Evolutionary conservation across 2,888 invertebrate species (phyloP), one percentile per base, ranked within the genome.

Genomic region (Tipula lateralis): DNA sequence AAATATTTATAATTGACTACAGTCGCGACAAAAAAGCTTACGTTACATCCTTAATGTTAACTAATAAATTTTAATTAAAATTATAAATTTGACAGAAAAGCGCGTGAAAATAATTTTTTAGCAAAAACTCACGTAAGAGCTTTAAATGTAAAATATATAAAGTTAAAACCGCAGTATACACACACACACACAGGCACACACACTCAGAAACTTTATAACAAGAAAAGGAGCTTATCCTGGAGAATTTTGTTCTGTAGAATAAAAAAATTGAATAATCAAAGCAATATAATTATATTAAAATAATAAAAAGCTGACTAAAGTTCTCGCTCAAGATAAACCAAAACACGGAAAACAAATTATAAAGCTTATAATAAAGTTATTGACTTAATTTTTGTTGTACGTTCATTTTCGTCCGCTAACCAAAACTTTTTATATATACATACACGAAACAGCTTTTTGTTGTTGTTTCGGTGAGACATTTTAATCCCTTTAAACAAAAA

Each of bases 301-400:
- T 66, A 66, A 66, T 66, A 66, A 66, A 66, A 66, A 66, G 66
- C 66, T 66, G 66, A 66, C 24, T 66, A 66, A 66, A 24, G 66
- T 66, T 66, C 66, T 24, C 24, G 66, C 24, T 66, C 12, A 66
- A 24, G 66, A 19, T 24, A 66, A 24, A 66, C 66, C 66, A 66
- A 66, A 66, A 66, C 19, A 19, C 19, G 9, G 24, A 66, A 66
- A 66, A 66, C 66, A 66, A 66, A 66, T 66, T 66, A 66, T 9
- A 66, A 66, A 66, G 66, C 66, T 66, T 66, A 66, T 66, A 66
- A 66, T 66, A 66, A 66, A 66, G 66, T 66, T 66, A 66, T 66
- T 66, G 66, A 24, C n/a, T n/a, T n/a, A 66, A 2, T 66, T 66
- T 66, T 66, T 66, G 24, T 44, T 44, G 16, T 44, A 3, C 44